Conservation (phyloP, 1,140 invertebrate genomes). For the Trachymyrmex septentrionalis region DNA sequence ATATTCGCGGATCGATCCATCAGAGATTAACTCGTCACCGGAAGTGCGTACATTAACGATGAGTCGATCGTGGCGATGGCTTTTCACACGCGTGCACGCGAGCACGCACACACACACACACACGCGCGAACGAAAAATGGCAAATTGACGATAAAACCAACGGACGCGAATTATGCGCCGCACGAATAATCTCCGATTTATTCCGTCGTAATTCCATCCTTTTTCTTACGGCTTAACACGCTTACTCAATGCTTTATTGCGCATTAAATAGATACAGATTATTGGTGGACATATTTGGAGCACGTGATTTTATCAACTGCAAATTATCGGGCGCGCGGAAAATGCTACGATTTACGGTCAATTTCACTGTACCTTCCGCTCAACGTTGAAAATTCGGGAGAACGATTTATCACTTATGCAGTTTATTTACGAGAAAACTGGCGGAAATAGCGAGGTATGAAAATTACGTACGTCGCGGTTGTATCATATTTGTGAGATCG, state of each 20-base stretch:
- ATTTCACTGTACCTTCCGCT: slow-evolving; percentile 5
- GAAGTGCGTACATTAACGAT: slow-evolving; percentile 58
- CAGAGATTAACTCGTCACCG: slow-evolving; percentile 50
- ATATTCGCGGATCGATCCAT: slow-evolving; percentile 40
- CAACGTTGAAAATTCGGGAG: slow-evolving; percentile 20
- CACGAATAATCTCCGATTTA: slow-evolving; percentile 51
- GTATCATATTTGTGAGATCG: slow-evolving; percentile 11
- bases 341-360: slow-evolving; percentile 42
- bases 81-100: not conserved
- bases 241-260: slow-evolving; percentile 46
- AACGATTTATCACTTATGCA: slow-evolving; percentile 29
- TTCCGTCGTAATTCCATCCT: slow-evolving; percentile 38
- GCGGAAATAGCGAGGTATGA: not conserved
- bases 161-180: slow-evolving; percentile 32
- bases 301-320: slow-evolving; percentile 47
- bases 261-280: slow-evolving; percentile 33
- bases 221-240: slow-evolving; percentile 44
- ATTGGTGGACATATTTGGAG: slow-evolving; percentile 34
- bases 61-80: slow-evolving; percentile 37
- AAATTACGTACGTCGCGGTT: not conserved
- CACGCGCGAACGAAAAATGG: not conserved
- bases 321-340: slow-evolving; percentile 33
- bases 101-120: too few species aligned
- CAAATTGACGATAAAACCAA: slow-evolving; percentile 26
- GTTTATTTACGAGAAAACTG: slow-evolving; percentile 16